A percentile compares a stretch with the other conserved stretches of the same genome.
Conservation (phyloP, 2,888 invertebrate genomes). For the Crematogaster levior region DNA sequence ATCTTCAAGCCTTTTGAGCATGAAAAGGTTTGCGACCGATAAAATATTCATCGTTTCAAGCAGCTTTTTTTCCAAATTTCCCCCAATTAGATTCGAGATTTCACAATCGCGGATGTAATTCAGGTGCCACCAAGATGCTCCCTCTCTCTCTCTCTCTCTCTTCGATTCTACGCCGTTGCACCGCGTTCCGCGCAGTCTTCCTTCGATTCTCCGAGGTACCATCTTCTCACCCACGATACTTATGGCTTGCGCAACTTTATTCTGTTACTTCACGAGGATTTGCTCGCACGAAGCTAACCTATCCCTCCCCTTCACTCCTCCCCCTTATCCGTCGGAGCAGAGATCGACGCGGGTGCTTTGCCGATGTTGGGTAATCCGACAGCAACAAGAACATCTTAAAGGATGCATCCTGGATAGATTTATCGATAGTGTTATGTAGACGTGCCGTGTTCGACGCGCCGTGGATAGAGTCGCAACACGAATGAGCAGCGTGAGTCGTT, state of each 20-base stretch:
- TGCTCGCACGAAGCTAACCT: slow-evolving; percentile 64
- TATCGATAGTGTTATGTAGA: slow-evolving; percentile 50
- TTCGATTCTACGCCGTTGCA: slow-evolving; percentile 48
- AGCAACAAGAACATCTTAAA: slow-evolving; percentile 49
- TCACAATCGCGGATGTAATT: neutral
- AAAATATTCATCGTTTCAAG: neutral
- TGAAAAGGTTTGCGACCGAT: neutral
- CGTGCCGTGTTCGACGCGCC: slow-evolving; percentile 40
- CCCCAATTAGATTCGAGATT: neutral
- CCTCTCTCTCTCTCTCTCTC: neutral
- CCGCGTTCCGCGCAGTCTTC: slow-evolving; percentile 30
- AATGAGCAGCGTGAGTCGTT: slow-evolving; percentile 47
- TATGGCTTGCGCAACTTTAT: slow-evolving; percentile 76
- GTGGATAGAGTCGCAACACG: slow-evolving; percentile 50
- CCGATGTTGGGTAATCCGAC: slow-evolving; percentile 54
- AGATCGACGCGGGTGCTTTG: slow-evolving; percentile 51
- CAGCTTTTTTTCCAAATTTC: neutral
- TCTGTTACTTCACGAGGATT: slow-evolving; percentile 72
- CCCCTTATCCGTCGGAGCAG: slow-evolving; percentile 14
- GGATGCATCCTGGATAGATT: slow-evolving; percentile 54
- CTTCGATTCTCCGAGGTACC: slow-evolving; percentile 48
- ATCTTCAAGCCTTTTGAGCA: neutral
- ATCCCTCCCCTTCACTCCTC: slow-evolving; percentile 20
- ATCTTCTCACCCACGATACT: slow-evolving; percentile 61
- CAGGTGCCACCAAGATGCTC: neutral